These are phyloP conservation scores for Agonopterix heracliana DNA, from an alignment of 2,888 invertebrate species.

Conservation along the genomic window DNA sequence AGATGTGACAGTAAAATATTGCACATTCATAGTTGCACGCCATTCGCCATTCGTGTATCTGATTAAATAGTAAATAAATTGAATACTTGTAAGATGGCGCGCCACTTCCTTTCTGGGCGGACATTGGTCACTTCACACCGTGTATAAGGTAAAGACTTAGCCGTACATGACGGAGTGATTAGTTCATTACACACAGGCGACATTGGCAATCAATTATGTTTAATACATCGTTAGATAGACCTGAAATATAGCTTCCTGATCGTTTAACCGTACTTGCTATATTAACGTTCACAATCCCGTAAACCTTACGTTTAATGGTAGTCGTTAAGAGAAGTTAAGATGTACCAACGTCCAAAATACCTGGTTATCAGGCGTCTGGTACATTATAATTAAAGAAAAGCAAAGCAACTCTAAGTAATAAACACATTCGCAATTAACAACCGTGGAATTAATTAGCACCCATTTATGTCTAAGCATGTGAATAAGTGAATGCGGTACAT, in stretches of 20 bases:
- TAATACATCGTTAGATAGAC: conserved; percentile 15
- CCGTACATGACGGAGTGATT: conserved; percentile 20
- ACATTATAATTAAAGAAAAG: conserved; percentile 1
- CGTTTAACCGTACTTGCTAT: too few species aligned
- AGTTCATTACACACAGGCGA: conserved; percentile 9
- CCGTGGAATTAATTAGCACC: conserved; percentile 9
- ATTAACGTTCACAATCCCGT: too few species aligned
- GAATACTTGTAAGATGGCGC: neutral
- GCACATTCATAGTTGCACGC: too few species aligned
- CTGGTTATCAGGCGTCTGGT: neutral
- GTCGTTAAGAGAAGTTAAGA: too few species aligned
- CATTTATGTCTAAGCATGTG: conserved; percentile 11
- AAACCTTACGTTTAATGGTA: too few species aligned
- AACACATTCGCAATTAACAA: conserved; percentile 11
- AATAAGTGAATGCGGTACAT: too few species aligned
- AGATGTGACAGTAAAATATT: too few species aligned
- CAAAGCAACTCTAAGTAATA: conserved; percentile 5
- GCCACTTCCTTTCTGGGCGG: conserved; percentile 1
- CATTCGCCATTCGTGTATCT: neutral
- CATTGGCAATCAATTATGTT: conserved; percentile 14
- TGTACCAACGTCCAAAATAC: too few species aligned
- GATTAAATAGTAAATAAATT: neutral
- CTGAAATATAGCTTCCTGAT: conserved; percentile 1
- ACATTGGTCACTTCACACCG: conserved; percentile 2
- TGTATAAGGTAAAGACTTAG: conserved; percentile 6